These are phyloP conservation scores for Glossophaga mutica DNA, from an alignment of 2,797 vertebrate genomes.

Conservation along the genomic window DNA sequence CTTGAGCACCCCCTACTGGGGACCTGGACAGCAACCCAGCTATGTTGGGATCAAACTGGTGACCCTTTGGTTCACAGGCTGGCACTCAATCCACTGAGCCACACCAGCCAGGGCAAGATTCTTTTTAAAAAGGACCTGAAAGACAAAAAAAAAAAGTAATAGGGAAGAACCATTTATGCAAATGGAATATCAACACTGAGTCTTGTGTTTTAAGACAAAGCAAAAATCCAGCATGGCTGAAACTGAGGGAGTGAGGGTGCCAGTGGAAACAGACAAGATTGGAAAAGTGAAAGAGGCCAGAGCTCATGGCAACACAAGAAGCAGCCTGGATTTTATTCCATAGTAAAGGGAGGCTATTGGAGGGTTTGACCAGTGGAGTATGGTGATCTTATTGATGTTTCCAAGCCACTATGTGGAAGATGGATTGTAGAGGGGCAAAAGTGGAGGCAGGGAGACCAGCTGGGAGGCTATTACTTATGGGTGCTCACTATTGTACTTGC, in stretches of 20 bases:
- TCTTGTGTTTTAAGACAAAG: not conserved
- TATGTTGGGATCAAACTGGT: too few relatives aligned
- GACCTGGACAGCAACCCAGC: too few relatives aligned
- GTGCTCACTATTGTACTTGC: not conserved
- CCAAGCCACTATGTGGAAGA: not conserved
- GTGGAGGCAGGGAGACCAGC: not conserved
- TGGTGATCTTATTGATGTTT: not conserved
- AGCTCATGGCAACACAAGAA: not conserved
- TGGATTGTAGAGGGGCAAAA: not conserved
- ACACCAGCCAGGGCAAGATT: not conserved
- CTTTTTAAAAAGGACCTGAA: not conserved
- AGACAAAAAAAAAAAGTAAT: not conserved
- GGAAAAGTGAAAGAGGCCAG: not conserved
- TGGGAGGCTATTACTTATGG: not conserved
- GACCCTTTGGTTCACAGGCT: too few relatives aligned
- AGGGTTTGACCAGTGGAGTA: not conserved
- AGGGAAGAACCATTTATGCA: not conserved
- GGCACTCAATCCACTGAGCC: too few relatives aligned
- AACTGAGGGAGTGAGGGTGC: too few relatives aligned
- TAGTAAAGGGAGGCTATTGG: not conserved
- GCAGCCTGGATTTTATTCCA: not conserved
- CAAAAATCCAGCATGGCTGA: not conserved
- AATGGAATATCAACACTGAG: not conserved
- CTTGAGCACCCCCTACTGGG: too few relatives aligned
- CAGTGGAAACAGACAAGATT: accelerated